phyloP scores from a whole-genome alignment of 2,888 invertebrate genomes.

The Rugalucina vietnamica region DNA sequence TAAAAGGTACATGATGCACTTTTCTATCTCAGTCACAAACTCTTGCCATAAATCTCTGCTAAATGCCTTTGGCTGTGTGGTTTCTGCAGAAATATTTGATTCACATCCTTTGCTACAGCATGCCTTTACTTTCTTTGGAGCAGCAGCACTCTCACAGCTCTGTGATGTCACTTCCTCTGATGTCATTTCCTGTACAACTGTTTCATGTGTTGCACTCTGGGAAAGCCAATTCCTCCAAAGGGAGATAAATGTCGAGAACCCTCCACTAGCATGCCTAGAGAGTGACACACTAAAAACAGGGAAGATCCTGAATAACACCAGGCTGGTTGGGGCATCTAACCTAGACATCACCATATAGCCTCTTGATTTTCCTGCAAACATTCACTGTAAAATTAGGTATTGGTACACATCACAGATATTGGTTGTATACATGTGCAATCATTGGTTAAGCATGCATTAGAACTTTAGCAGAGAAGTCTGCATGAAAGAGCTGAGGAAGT shows the following conservation, averaged over 20 bases:
- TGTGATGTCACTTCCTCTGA: background rate
- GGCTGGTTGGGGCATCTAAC: constrained; percentile 19
- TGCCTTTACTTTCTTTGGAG: background rate
- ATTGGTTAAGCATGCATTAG: too few relatives aligned
- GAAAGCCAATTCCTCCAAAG: constrained; percentile 47
- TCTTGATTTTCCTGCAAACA: constrained; percentile 62
- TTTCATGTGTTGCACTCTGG: constrained; percentile 25
- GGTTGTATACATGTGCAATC: too few relatives aligned
- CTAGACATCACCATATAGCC: constrained; percentile 51
- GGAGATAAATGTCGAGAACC: constrained; percentile 24
- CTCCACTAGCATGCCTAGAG: constrained; percentile 12
- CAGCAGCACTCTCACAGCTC: background rate
- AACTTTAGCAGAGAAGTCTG: too few relatives aligned
- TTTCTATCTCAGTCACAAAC: background rate
- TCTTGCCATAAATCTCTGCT: background rate
- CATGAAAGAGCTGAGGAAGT: too few relatives aligned
- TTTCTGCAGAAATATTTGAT: background rate
- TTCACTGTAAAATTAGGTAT: background rate
- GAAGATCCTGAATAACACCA: constrained; percentile 50
- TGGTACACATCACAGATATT: too few relatives aligned
- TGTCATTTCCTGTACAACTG: background rate
- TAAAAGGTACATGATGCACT: background rate
- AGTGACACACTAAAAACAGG: constrained; percentile 49
- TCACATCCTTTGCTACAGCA: background rate
- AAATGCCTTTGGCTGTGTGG: background rate